Percentiles rank a stretch among this genome's conserved stretches.
These are phyloP conservation scores for Otolemur crassicaudatus DNA, from an alignment of 2,797 vertebrate genomes.

Conservation along the genomic window DNA sequence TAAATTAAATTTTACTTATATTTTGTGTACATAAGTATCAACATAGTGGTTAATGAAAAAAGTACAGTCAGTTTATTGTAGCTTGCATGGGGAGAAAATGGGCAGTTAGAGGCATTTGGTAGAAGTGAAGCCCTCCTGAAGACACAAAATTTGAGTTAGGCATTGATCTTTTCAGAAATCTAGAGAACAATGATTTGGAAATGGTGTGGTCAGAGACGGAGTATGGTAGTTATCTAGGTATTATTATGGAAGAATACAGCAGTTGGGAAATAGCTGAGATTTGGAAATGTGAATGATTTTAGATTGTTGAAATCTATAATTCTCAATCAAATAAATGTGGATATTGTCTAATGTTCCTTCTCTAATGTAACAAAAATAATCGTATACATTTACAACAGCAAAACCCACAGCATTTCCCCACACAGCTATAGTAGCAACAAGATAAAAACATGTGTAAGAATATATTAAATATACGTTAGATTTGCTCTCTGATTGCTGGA, in stretches of 20 bases:
- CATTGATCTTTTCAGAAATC: not conserved
- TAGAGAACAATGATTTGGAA: not conserved
- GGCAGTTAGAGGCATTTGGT: not conserved
- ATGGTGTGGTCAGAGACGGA: not conserved
- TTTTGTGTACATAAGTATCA: not conserved
- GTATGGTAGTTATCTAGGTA: not conserved
- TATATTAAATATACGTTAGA: conserved; percentile 27
- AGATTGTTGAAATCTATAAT: not conserved
- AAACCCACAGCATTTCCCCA: not conserved
- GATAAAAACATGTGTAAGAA: not conserved
- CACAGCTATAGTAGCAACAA: not conserved
- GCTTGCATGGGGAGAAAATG: not conserved
- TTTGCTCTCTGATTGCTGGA: not conserved
- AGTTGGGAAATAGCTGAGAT: not conserved
- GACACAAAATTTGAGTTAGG: not conserved
- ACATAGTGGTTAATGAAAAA: not conserved
- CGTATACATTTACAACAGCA: not conserved
- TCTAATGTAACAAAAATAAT: not conserved
- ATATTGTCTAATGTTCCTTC: not conserved
- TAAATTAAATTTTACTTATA: not conserved
- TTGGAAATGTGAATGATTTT: not conserved
- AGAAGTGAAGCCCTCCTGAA: not conserved
- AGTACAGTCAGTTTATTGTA: not conserved
- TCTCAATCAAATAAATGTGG: not conserved
- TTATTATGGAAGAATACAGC: not conserved